Evolutionary conservation across 1,140 invertebrate genomes (phyloP), one percentile per base, ranked within the genome.

Genomic region (Pantala flavescens): DNA sequence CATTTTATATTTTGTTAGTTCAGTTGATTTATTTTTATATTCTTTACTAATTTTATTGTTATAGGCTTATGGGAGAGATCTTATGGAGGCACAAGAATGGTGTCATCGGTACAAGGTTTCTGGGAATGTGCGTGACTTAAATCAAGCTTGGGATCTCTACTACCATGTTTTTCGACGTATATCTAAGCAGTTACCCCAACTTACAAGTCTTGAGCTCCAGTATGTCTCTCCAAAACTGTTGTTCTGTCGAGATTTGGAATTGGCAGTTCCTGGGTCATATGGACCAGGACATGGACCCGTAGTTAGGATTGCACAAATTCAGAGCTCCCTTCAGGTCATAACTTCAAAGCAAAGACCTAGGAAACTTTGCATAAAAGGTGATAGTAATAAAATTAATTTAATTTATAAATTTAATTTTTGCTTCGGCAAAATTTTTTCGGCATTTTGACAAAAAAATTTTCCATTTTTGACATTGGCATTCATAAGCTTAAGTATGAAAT

Each of bases 141-240:
- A 97, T 80, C 93, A 97, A 81, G 98, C 98, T 16, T 99, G 98
- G 98, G 98, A 99, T 81, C 84, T 98, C 0, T 99, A 99, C 82
- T 99, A 99, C 83, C 94, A 98, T 79, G 96, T 99, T 12, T 98
- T 99, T 81, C 87, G 97, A 71, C 88, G 96, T 74, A 99, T 99
- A 78, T 93, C 93, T 0, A 87, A 95, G 74, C 98, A 99, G 83
- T 85, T 99, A 76, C 96, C 96, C 1, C 93, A 96, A 78, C 81
- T 96, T 16, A 94, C 92, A 0, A 92, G 91, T 71, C 83, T 95
- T 36, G 97, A 99, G 83, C 83, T 99, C 74, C 95, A 97, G 79
- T 98, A 98, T 82, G 97, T 99, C 7, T 97, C 95, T 74, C 97
- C 96, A 0, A 93, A 96, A 78, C 85, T 99, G 70, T 85, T 96